Evolutionary conservation across 2,797 vertebrate genomes (phyloP), one percentile per base, ranked within the genome.

Genomic region (Propithecus deckenii): DNA sequence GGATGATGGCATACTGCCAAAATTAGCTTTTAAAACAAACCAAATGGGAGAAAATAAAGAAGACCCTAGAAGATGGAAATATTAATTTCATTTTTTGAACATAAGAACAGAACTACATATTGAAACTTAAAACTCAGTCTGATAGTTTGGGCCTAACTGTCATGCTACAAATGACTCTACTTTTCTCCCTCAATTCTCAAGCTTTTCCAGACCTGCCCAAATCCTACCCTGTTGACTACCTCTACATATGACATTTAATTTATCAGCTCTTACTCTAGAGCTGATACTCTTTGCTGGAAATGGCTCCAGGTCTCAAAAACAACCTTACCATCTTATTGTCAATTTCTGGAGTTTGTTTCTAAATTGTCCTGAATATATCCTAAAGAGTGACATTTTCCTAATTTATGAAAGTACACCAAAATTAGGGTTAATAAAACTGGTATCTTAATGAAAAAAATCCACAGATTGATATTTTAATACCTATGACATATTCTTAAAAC

Each of bases 21-120:
- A 96, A 92, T 95, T 75, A 92, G 8, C 52, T 89, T 94, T 92
- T 97, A 96, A 86, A 46, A 80, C 15, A 97, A 97, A 95, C 7
- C 63, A 96, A 95, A 75, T 85, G 38, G 72, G 30, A 94, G 11
- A 89, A 97, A 94, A 81, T 43, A 87, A 11, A 86, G 50, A 84
- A 91, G 15, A 96, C 9, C 15, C 11, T 74, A 85, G 55, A 95
- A 96, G n/a, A 93, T 67, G 4, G 17, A 80, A 95, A 94, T 28
- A 79, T 35, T 5, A 30, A 76, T 84, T 18, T 89, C 11, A 88
- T 61, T 83, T 93, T 96, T 83, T 85, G 15, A 89, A 46, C 7
- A 61, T 75, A 89, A 91, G 9, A 95, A 91, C 30, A 95, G 67
- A 94, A 72, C 23, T 10, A 74, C 5, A 79, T 59, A 86, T 28